Evolutionary conservation across 2,888 invertebrate genomes (phyloP).

Genomic region (Melanostoma scalare): DNA sequence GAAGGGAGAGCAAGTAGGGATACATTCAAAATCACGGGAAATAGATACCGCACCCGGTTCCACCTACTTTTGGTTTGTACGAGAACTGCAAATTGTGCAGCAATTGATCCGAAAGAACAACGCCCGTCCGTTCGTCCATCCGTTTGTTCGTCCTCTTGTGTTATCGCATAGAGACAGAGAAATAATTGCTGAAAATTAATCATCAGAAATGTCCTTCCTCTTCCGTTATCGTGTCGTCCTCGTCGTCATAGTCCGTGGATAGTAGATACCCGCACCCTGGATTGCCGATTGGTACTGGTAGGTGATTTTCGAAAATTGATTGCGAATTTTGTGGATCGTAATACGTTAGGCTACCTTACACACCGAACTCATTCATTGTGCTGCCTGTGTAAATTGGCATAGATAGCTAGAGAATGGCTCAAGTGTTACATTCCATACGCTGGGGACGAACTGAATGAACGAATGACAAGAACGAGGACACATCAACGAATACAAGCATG

Average conservation of each 20-base stretch:
- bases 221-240: conserved; percentile 43
- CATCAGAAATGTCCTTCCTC: conserved; percentile 71
- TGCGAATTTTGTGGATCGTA: conserved; percentile 68
- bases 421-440: conserved; percentile 53
- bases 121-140: conserved; percentile 40
- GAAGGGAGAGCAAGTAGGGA: conserved; percentile 1
- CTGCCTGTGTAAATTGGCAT: conserved; percentile 21
- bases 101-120: conserved; percentile 67
- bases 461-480: conserved; percentile 7
- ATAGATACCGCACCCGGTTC: conserved; percentile 24
- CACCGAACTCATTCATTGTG: conserved; percentile 43
- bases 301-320: conserved; percentile 71
- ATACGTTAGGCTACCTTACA: conserved; percentile 63
- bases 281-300: conserved; percentile 21
- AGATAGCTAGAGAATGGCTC: conserved; percentile 27
- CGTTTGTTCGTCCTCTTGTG: conserved; percentile 29
- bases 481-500: conserved; percentile 36
- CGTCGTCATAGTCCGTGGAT: neutral
- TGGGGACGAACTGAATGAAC: neutral
- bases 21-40: conserved; percentile 39
- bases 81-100: conserved; percentile 52
- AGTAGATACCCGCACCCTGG: neutral
- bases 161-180: conserved; percentile 67
- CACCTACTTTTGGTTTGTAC: conserved; percentile 35
- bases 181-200: conserved; percentile 73